A percentile compares a stretch with the other conserved stretches of the same genome.
Conservation (phyloP, 2,797 vertebrate species). For the Cebuella pygmaea region DNA sequence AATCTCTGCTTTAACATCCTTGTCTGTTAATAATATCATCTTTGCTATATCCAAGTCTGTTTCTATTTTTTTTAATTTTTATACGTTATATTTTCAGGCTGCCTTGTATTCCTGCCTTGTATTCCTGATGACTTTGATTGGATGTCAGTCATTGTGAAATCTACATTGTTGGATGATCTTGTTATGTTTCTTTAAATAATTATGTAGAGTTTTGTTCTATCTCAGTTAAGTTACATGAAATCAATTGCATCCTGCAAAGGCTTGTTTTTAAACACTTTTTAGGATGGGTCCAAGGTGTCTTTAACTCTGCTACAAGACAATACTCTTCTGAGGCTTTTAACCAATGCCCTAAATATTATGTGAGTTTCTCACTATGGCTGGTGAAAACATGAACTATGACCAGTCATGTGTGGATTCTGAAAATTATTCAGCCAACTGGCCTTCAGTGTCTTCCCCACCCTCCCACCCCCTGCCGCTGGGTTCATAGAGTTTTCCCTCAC, state of each 20-base stretch:
- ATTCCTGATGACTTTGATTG: background rate
- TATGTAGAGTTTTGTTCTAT: background rate
- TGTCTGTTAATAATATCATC: background rate
- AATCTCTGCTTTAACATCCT: background rate
- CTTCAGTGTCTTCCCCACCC: background rate
- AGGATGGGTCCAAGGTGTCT: background rate
- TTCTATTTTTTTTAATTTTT: background rate
- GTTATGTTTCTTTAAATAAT: background rate
- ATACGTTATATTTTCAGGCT: background rate
- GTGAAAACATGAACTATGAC: background rate
- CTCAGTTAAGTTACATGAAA: background rate
- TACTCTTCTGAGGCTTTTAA: background rate
- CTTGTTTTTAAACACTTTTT: background rate
- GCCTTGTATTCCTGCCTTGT: background rate
- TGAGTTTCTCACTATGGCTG: background rate
- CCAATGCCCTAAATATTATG: background rate
- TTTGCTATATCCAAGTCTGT: background rate
- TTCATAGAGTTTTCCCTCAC: background rate
- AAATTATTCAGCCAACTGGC: background rate
- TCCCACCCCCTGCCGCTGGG: accelerated
- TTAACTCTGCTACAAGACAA: background rate
- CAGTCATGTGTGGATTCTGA: background rate
- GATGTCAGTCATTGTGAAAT: background rate
- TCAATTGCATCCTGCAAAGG: background rate
- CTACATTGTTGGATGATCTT: background rate